A percentile compares a stretch with the other conserved stretches of the same genome.
Evolutionary conservation across 2,113 vertebrate genomes (phyloP).

Genomic region (Meleagris gallopavo): DNA sequence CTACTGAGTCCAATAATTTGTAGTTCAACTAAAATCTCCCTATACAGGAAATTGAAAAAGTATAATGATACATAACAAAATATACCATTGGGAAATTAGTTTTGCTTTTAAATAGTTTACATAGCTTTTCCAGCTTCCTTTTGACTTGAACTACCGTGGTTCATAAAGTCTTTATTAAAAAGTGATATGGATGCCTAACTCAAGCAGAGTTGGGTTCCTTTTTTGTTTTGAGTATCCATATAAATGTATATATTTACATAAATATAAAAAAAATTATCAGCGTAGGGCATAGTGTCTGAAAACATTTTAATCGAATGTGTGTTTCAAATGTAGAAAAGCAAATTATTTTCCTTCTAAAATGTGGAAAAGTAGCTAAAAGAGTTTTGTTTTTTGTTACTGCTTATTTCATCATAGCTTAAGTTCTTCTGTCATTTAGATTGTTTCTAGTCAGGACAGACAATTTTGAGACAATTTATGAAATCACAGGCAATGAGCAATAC

Average conservation of each 20-base stretch:
- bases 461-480: background rate
- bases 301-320: background rate
- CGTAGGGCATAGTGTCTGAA: background rate
- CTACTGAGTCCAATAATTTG: background rate
- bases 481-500: accelerated
- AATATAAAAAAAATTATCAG: background rate
- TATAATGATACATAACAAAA: background rate
- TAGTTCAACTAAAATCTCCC: background rate
- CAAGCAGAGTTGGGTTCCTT: background rate
- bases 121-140: background rate
- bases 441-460: background rate
- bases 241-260: background rate
- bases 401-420: background rate
- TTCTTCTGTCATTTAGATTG: background rate
- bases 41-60: background rate
- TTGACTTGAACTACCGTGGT: background rate
- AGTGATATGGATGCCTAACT: background rate
- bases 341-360: background rate
- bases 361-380: background rate
- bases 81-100: background rate
- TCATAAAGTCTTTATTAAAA: background rate
- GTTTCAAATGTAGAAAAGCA: background rate
- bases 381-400: background rate
- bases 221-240: background rate
- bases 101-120: background rate